Evolutionary conservation across 2,797 vertebrate species (phyloP), one percentile per base, ranked within the genome.

Genomic region (Falco columbarius): DNA sequence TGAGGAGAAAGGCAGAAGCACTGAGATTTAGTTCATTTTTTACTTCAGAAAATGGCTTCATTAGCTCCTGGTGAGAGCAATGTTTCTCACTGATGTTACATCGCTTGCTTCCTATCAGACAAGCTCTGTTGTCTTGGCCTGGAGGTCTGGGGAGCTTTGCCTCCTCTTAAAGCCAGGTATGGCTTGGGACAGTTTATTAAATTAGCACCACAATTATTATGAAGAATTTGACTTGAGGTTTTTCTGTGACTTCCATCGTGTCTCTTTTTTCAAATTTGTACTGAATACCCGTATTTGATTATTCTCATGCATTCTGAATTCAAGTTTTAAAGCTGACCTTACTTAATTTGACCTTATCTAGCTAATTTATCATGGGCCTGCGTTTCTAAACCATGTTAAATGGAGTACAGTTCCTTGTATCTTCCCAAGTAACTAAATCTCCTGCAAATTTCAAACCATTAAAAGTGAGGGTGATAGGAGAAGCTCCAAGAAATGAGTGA

Each of bases 401-500:
- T 71, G 82, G 76, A 90, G 81, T 91, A 82, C 36, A 40, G 92
- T 97, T 97, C 90, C 88, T 95, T 94, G 40, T 94, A 36, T 96
- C 86, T 92, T 94, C 49, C 83, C 32, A 34, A 93, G 68, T 74
- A 97, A 89, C 97, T 92, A 94, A 94, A 76, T 71, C 82, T 97
- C 52, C 95, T 92, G 90, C 92, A 97, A 95, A 96, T 96, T 85
- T 94, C 70, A 93, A 82, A 58, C 62, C 51, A 93, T 97, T 97
- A 97, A 93, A 90, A 97, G 91, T 65, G 65, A 96, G 86, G 54
- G 92, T 94, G 89, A 93, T 86, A 89, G 88, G 52, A 95, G 90
- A 94, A 95, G 94, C 97, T 96, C 95, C 93, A 98, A 97, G 96
- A 97, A 98, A 97, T 92, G 88, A 96, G 63, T 91, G 96, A 96